These are phyloP conservation scores for Diogma glabrata DNA, from an alignment of 2,888 invertebrate species.

Conservation along the genomic window DNA sequence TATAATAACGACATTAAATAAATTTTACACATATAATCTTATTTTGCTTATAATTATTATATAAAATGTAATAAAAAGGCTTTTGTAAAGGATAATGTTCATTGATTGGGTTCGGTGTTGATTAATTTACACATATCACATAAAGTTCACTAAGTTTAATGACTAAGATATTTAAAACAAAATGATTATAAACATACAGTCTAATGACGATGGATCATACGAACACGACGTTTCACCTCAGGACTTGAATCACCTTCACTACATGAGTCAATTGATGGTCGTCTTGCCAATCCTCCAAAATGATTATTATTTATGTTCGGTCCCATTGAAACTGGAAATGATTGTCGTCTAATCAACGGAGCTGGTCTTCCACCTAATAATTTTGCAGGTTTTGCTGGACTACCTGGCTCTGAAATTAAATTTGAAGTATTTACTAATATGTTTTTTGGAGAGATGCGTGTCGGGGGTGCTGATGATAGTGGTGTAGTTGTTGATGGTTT, in stretches of 20 bases:
- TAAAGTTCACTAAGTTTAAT: too few species aligned
- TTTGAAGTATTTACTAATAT: background rate
- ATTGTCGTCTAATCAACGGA: conserved; percentile 18
- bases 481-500: background rate
- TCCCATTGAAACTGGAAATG: conserved; percentile 17
- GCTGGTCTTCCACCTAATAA: conserved; percentile 16
- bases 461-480: background rate
- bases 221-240: conserved; percentile 30
- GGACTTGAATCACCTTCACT: conserved; percentile 21
- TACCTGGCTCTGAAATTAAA: conserved; percentile 14
- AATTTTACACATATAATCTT: too few species aligned
- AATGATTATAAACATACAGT: too few species aligned
- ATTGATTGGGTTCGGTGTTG: too few species aligned
- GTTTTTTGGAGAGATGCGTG: background rate
- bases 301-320: conserved; percentile 12
- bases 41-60: too few species aligned
- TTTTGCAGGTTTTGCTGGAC: conserved; percentile 15
- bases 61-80: too few species aligned
- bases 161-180: too few species aligned
- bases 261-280: conserved; percentile 26
- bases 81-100: too few species aligned
- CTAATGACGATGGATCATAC: conserved; percentile 34
- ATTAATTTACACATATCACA: too few species aligned
- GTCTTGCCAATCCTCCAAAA: conserved; percentile 17
- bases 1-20: too few species aligned